These are phyloP conservation scores for Triplophysa rosa DNA, from an alignment of 2,113 vertebrate genomes.

Conservation along the genomic window DNA sequence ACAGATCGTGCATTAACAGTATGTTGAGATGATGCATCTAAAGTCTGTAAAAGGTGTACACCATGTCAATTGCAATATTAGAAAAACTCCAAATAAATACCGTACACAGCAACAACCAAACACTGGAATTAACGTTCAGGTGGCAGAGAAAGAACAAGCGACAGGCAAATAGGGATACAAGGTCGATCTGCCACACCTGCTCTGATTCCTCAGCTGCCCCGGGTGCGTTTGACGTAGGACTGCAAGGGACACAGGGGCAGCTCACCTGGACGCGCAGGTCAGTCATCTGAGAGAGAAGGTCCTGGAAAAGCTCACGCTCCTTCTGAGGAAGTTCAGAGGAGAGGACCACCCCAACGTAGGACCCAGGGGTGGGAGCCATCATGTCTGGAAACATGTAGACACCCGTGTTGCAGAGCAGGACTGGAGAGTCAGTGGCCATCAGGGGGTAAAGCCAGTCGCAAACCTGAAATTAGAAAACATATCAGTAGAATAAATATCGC, in stretches of 20 bases:
- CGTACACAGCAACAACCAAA: neutral
- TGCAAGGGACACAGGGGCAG: constrained; percentile 11
- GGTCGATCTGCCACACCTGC: constrained; percentile 16
- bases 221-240: constrained; percentile 1
- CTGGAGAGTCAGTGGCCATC: constrained; percentile 86
- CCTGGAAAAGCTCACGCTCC: constrained; percentile 85
- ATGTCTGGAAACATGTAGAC: constrained; percentile 97
- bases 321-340: constrained; percentile 85
- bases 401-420: constrained; percentile 87
- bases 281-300: constrained; percentile 90
- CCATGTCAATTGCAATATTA: neutral
- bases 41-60: neutral
- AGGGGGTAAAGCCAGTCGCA: constrained; percentile 96
- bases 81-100: neutral
- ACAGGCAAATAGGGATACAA: neutral
- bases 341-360: constrained; percentile 91
- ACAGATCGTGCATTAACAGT: neutral
- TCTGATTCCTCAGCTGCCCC: constrained; percentile 25
- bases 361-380: constrained; percentile 85
- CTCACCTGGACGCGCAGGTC: constrained; percentile 92
- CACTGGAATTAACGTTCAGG: neutral
- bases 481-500: neutral
- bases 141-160: neutral
- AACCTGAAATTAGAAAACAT: constrained; percentile 74
- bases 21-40: neutral